phyloP scores from a whole-genome alignment of 2,888 invertebrate genomes.

The Copidosoma aretas region DNA sequence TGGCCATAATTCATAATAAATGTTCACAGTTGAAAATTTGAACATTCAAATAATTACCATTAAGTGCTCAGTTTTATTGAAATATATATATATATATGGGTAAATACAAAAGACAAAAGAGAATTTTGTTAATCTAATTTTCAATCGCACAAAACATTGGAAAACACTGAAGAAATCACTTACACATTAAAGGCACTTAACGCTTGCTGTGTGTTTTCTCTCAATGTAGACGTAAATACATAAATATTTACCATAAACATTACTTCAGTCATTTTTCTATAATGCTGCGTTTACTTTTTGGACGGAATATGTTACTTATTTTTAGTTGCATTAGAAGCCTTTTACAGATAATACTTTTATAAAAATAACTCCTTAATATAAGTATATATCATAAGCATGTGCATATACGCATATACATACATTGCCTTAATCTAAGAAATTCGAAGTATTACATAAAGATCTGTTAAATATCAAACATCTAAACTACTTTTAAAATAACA shows the following conservation, averaged over 20 bases:
- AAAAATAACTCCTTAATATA: no score
- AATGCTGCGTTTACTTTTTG: constrained; percentile 33
- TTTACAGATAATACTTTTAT: no score
- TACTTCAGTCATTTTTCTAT: constrained; percentile 35
- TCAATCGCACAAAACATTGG: constrained; percentile 38
- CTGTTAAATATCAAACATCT: no score
- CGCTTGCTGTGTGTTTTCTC: constrained; percentile 30
- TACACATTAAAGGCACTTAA: constrained; percentile 43
- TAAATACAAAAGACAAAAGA: no score
- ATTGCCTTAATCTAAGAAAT: no score
- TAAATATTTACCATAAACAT: constrained; percentile 46
- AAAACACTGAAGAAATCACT: constrained; percentile 21
- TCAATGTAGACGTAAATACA: constrained; percentile 10
- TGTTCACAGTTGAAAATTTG: no score
- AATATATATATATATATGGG: constrained; percentile 41
- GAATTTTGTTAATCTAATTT: constrained; percentile 10
- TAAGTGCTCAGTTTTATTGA: constrained; percentile 35
- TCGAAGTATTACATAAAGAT: no score
- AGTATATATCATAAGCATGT: no score
- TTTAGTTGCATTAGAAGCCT: no score
- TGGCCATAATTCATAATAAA: no score
- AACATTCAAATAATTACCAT: no score
- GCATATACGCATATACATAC: no score
- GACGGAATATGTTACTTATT: background rate
- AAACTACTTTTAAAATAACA: constrained; percentile 7